Evolutionary conservation across 2,797 vertebrate genomes (phyloP).

Genomic region (Tapera naevia): DNA sequence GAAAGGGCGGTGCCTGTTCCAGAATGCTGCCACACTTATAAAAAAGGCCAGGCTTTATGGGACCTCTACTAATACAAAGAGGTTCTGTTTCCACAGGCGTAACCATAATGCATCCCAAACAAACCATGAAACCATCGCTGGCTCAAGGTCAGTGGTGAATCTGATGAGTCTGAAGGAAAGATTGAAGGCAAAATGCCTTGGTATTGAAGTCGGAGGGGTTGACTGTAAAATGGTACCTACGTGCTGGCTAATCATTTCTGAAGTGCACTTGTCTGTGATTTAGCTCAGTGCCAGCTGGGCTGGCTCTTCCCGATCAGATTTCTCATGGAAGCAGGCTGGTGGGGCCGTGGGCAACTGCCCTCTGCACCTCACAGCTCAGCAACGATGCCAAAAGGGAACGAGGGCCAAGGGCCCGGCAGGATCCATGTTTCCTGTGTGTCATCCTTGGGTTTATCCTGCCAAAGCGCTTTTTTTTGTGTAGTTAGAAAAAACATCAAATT

Average conservation of each 20-base stretch:
- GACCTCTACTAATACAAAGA: slow-evolving; percentile 47
- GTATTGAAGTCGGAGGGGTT: slow-evolving; percentile 50
- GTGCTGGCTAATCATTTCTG: slow-evolving; percentile 28
- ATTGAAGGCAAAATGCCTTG: neutral
- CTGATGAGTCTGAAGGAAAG: slow-evolving; percentile 44
- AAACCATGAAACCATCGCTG: neutral
- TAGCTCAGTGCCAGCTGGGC: neutral
- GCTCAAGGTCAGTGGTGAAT: slow-evolving; percentile 37
- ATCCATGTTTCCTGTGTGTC: slow-evolving; percentile 23
- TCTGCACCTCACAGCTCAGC: slow-evolving; percentile 5
- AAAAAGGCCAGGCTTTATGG: slow-evolving; percentile 54
- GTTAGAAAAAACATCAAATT: neutral
- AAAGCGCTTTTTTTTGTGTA: neutral
- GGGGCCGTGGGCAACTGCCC: neutral
- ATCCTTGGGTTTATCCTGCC: neutral
- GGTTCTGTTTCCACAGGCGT: slow-evolving; percentile 49
- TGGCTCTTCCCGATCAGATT: neutral
- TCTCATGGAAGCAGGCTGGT: neutral
- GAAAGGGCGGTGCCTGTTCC: slow-evolving; percentile 36
- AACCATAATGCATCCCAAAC: slow-evolving; percentile 41
- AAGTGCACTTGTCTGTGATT: slow-evolving; percentile 18
- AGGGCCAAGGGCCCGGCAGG: neutral
- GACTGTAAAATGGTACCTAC: slow-evolving; percentile 16
- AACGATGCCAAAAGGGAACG: neutral
- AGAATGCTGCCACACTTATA: slow-evolving; percentile 14